Evolutionary conservation across 2,113 vertebrate genomes (phyloP), one percentile per base, ranked within the genome.

Genomic region (Takifugu flavidus): DNA sequence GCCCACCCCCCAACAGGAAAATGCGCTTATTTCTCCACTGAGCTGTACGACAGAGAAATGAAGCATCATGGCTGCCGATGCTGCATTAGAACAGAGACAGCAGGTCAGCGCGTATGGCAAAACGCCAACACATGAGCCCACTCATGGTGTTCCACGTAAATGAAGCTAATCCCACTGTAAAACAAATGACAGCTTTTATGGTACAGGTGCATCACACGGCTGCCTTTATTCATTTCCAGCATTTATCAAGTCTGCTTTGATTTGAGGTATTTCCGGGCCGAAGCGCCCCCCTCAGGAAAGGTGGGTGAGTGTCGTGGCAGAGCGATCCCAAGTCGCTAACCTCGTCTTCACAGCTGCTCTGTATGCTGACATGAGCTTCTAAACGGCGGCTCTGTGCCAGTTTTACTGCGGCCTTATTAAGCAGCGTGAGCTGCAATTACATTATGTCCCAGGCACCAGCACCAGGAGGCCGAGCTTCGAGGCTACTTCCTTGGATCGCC

Each of bases 381-480:
- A 88, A 83, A 87, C 81, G 79, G 73, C 77, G 62, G 72, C 74
- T 63, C 45, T 58, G 46, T 78, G 81, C 75, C 84, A 83, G 89
- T 85, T 82, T 86, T 78, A 77, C 71, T 63, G 67, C 70, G 67
- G 53, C 80, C 79, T 85, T 82, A 82, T 87, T 81, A 20, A 20
- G 20, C 20, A 84, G 80, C 77, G 53, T 81, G 20, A 20, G 20
- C 20, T 20, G 20, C 20, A 20, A 20, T 20, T 20, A 20, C 82
- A 86, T 81, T 70, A 82, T 71, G 84, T 79, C 56, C 62, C 47
- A 20, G 20, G 20, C 20, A 13, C 60, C 80, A 78, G 73, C 72
- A 65, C 72, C 69, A 61, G 63, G 62, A 59, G 68, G 69, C 73
- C 74, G 6, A 59, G 70, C 52, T 55, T 27, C 46, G 28, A 3